These are phyloP conservation scores for Acipenser transmontanus DNA, from an alignment of 2,797 vertebrate genomes.

Conservation along the genomic window DNA sequence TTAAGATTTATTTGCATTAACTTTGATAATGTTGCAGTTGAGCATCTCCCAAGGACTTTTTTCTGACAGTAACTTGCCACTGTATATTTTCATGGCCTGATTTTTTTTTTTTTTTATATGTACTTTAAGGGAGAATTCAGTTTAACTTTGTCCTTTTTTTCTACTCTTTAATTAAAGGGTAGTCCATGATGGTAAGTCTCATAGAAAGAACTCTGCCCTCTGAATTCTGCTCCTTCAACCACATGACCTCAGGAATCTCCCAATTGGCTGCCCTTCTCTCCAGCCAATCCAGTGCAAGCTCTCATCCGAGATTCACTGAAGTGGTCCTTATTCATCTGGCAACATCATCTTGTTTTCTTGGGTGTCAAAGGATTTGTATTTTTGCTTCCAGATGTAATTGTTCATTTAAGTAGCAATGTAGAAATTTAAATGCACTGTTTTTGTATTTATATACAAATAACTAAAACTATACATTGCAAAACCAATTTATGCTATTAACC, in stretches of 20 bases:
- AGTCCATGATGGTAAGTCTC: conserved; percentile 99
- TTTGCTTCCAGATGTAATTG: conserved; percentile 81
- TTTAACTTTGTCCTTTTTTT: conserved; percentile 99
- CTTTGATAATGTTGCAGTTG: conserved; percentile 40
- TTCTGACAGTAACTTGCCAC: conserved; percentile 34
- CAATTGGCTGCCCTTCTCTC: conserved; percentile 97
- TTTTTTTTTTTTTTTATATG: conserved; percentile 79
- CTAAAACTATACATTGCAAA: too few species aligned
- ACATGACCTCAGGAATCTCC: conserved; percentile 99
- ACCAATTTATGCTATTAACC: conserved; percentile 7
- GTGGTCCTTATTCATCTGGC: conserved; percentile 95
- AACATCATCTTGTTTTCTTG: conserved; percentile 94
- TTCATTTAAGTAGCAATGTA: conserved; percentile 49
- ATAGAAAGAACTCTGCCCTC: conserved; percentile 95
- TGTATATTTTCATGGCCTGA: conserved; percentile 50
- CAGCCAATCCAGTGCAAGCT: conserved; percentile 97
- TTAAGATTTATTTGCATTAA: conserved; percentile 37
- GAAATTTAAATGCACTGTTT: conserved; percentile 39
- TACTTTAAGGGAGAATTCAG: conserved; percentile 78
- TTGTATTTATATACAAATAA: conserved; percentile 20
- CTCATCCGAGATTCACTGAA: conserved; percentile 97
- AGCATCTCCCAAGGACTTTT: conserved; percentile 42
- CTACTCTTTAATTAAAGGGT: conserved; percentile 99
- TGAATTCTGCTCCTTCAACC: conserved; percentile 99
- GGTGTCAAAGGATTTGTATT: conserved; percentile 98